Evolutionary conservation across 2,888 invertebrate species (phyloP), one percentile per base, ranked within the genome.

Genomic region (Melieria picta): DNA sequence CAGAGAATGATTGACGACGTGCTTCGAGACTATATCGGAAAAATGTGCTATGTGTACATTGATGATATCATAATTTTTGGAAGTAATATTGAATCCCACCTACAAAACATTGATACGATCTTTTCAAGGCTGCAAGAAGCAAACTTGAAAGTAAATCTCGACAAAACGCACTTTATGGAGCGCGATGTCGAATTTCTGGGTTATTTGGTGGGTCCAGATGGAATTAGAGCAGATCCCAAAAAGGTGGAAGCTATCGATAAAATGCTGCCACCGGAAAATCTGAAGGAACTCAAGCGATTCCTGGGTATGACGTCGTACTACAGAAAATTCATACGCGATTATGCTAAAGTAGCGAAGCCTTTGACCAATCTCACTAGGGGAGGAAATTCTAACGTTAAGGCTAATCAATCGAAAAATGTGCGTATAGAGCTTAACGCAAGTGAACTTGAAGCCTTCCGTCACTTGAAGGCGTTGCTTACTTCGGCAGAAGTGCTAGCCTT

Each of bases 1-100:
- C 75, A 77, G 57, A 13, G 77, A 7, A 77, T 75, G 74, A 74
- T 77, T 0, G 76, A 79, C 64, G 74, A 77, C 45, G 75, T 78
- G 1, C 46, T 78, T 7, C 72, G 74, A 43, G 73, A 67, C 61
- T 69, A 13, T 7, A 74, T 77, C 13, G 72, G 72, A 1, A 74
- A 72, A 62, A 69, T 71, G 5, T 68, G 61, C 16, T 68, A 68
- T 50, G 64, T 72, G 1, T 64, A 68, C 47, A 68, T 72, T 7
- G 64, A 76, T 50, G 76, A 77, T 42, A 71, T 76, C 0, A 78
- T 78, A 7, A 71, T 75, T 47, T 76, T 71, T 61, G 74, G 72
- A 42, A 69, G 61, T 55, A 71, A 72, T 45, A 64, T 52, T 45
- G 60, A 68, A 9, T 65, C 55, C 1, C 71, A 74, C 42, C 45